A percentile compares a stretch with the other conserved stretches of the same genome.
Evolutionary conservation across 2,113 vertebrate species (phyloP).

Genomic region (Nyctibius bracteatus): DNA sequence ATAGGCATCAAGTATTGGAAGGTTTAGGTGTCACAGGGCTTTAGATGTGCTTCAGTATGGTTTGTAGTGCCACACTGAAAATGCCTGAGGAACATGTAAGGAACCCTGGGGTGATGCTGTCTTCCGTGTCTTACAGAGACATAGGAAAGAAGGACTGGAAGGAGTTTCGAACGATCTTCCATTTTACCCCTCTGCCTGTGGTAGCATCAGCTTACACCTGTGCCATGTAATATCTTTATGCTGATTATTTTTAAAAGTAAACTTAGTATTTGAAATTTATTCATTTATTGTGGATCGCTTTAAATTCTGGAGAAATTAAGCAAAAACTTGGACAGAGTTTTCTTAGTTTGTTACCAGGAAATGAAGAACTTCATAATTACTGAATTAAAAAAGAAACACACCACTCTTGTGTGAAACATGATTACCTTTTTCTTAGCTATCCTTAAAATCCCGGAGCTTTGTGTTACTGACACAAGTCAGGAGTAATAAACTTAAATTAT

Average conservation of each 20-base stretch:
- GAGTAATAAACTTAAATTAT: not conserved
- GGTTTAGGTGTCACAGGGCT: not conserved
- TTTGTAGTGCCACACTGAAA: not conserved
- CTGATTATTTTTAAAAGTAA: not conserved
- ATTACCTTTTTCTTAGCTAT: not conserved
- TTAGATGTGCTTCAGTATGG: not conserved
- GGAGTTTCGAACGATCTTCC: not conserved
- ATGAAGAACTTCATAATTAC: not conserved
- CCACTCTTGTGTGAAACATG: not conserved
- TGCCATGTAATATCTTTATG: not conserved
- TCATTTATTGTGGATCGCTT: not conserved
- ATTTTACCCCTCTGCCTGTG: not conserved
- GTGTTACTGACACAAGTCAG: not conserved
- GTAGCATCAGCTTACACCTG: not conserved
- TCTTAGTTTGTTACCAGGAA: not conserved
- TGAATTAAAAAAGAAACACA: not conserved
- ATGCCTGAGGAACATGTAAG: not conserved
- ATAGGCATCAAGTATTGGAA: not conserved
- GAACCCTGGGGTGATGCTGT: not conserved
- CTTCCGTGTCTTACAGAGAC: not conserved
- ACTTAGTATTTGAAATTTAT: not conserved
- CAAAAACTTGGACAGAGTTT: not conserved
- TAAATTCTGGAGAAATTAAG: not conserved
- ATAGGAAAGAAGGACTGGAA: not conserved
- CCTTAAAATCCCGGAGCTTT: not conserved